Conservation (phyloP, 2,888 invertebrate species). For the Boloria selene region DNA sequence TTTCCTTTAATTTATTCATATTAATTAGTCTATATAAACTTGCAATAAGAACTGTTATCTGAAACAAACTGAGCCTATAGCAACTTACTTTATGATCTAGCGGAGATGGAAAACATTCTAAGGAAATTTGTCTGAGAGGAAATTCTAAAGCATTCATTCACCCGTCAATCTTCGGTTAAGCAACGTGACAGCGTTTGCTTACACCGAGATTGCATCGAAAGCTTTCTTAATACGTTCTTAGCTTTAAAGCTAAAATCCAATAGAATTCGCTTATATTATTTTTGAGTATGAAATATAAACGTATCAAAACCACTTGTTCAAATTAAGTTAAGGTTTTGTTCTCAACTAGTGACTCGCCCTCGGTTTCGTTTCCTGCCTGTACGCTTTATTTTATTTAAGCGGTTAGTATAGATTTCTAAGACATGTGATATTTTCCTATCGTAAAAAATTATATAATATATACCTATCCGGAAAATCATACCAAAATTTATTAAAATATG, state of each 20-base stretch:
- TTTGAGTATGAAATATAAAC: not conserved
- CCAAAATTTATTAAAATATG: no score
- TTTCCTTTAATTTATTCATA: not conserved
- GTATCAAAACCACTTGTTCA: constrained; percentile 28
- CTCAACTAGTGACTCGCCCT: not conserved
- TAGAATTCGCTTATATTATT: no score
- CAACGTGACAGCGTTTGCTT: constrained; percentile 15
- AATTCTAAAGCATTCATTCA: constrained; percentile 29
- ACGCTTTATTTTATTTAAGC: no score
- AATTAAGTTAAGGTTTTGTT: constrained; percentile 25
- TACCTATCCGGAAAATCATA: no score
- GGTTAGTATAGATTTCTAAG: no score
- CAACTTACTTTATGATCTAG: constrained; percentile 26
- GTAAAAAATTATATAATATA: no score
- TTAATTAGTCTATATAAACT: not conserved
- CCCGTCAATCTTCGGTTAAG: constrained; percentile 26
- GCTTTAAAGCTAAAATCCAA: not conserved
- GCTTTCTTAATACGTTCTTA: not conserved
- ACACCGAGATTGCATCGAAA: constrained; percentile 10
- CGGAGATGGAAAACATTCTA: constrained; percentile 34
- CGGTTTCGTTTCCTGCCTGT: no score
- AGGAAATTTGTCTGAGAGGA: constrained; percentile 33
- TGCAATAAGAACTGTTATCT: not conserved
- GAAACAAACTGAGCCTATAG: not conserved
- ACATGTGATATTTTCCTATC: no score